Percentiles rank a stretch among this genome's conserved stretches.
Conservation (phyloP, 2,797 vertebrate species). For the Lutjanus campechanus region DNA sequence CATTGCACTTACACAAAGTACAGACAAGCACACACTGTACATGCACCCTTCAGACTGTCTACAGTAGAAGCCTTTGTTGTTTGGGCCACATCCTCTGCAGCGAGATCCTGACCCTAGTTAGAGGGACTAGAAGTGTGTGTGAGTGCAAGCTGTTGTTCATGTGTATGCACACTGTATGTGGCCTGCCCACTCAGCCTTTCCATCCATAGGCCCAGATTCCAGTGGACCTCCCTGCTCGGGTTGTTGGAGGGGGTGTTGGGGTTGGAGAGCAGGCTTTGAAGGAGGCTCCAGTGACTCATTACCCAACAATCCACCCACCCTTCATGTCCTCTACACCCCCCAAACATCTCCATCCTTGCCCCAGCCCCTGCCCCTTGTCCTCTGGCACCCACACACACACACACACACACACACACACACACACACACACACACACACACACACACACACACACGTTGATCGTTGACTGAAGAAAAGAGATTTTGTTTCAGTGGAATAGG, state of each 20-base stretch:
- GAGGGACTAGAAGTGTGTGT: conserved; percentile 45
- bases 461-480: conserved; percentile 68
- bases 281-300: conserved; percentile 83
- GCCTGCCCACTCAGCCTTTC: conserved; percentile 74
- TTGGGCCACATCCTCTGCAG: conserved; percentile 42
- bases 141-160: conserved; percentile 22
- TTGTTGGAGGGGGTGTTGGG: conserved; percentile 47
- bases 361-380: conserved; percentile 56
- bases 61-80: conserved; percentile 66
- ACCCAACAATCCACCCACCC: conserved; percentile 74
- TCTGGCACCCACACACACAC: conserved; percentile 45
- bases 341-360: conserved; percentile 70
- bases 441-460: conserved; percentile 3
- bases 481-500: conserved; percentile 67
- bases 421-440: conserved; percentile 6
- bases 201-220: conserved; percentile 69
- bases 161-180: conserved; percentile 44
- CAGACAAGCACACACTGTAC: conserved; percentile 51
- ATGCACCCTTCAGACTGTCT: conserved; percentile 23
- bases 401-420: conserved; percentile 13
- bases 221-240: conserved; percentile 72
- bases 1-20: conserved; percentile 41
- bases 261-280: conserved; percentile 77
- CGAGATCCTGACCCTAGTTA: conserved; percentile 63
- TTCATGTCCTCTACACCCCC: conserved; percentile 59